Evolutionary conservation across 1,140 invertebrate species (phyloP), one percentile per base, ranked within the genome.

Genomic region (Paramacrobiotus metropolitanus): DNA sequence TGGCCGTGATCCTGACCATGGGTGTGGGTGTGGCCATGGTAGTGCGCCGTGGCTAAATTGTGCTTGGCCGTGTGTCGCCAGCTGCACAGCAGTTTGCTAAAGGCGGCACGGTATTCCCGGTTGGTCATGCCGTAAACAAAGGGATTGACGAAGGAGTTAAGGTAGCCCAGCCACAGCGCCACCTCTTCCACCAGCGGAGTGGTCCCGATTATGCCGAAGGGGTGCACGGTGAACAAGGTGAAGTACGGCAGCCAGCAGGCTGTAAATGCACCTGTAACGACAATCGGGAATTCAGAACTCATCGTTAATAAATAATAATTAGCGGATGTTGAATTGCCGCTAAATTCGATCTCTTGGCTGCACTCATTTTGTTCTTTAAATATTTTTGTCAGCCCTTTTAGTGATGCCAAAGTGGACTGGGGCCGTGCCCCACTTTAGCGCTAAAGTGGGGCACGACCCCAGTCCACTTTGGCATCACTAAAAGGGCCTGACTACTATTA

Each of bases 181-280:
- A 55, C 48, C 24, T 55, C 48, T 24, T 55, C 48, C 9, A 55
- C 48, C 48, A 55, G 9, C 48, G 48, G 48, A 24, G 9, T 9
- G 24, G 24, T 15, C 48, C 24, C 9, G 4, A 55, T 15, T 28
- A 24, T 24, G 48, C 24, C 15, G 4, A 55, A 24, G 4, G 48
- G 48, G 24, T 55, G 9, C 9, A 55, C 48, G 4, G 48, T 55
- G 48, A 55, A 91, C 87, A 86, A 91, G 29, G 87, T 75, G 74
- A 98, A 97, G 75, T 97, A 97, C 1, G 93, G 93, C 61, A 96
- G 73, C 89, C 91, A 95, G 74, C 90, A 95, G 29, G 91, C 72
- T 48, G 94, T 87, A 75, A 93, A 93, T 1, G 85, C 87, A n/a
- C n/a, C n/a, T n/a, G n/a, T n/a, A n/a, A n/a, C n/a, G n/a, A n/a